Evolutionary conservation across 2,113 vertebrate genomes (phyloP), one percentile per base, ranked within the genome.

Genomic region (Onychostruthus taczanowskii): DNA sequence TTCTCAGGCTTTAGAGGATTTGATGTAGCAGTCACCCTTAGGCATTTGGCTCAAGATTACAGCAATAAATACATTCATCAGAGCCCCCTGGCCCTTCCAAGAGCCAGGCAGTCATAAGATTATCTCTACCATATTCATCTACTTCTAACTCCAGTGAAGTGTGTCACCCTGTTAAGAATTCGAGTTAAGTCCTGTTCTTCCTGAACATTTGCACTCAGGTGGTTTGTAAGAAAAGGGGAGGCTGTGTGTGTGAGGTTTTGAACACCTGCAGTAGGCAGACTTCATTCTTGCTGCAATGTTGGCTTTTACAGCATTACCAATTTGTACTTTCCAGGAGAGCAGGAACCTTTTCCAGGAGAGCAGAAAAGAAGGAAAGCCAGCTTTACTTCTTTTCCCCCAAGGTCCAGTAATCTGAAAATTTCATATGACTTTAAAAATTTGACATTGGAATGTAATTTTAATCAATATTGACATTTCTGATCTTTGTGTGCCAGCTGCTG

Each of bases 11-110:
- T 97, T 94, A 90, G 87, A 92, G 92, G 81, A 79, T 94, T 96
- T 94, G 95, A 93, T 96, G 94, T 95, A 95, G 91, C 80, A 80
- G 79, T 84, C 62, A 72, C 92, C 92, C 95, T 77, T 84, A 95
- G 95, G 94, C 94, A 75, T 89, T 94, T 94, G 85, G 82, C 89
- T 89, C 72, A 67, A 94, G 94, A 96, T 95, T 90, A 96, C 68
- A 93, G 91, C 69, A 86, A 21, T 94, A 93, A 96, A 72, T 94
- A 23, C 44, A 33, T 86, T 94, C 72, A 84, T 88, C 76, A 31
- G 88, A 94, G 72, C 77, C 82, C 90, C 44, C 75, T 37, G 77
- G 68, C 87, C 63, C 81, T 91, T 83, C 64, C 74, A 72, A 58
- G 90, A 93, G 74, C 69, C 67, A 67, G 56, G 33, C 76, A 79